phyloP scores from a whole-genome alignment of 2,113 vertebrate species.

The Herpailurus yagouaroundi region DNA sequence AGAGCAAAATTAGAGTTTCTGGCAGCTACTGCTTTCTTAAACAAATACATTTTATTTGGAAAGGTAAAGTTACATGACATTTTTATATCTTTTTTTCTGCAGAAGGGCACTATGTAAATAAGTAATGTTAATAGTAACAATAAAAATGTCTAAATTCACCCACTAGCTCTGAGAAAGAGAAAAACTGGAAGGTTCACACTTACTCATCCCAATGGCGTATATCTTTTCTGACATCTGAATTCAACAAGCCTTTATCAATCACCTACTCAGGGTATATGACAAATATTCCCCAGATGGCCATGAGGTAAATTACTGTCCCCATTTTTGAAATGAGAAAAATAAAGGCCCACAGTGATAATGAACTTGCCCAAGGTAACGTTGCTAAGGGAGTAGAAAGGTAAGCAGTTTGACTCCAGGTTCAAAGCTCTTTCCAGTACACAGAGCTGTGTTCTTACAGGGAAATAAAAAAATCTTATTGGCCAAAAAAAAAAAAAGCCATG shows the following conservation, averaged over 20 bases:
- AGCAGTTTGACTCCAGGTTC: background rate
- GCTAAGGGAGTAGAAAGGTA: background rate
- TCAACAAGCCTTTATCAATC: background rate
- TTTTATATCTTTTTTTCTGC: background rate
- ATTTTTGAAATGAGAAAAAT: constrained; percentile 10
- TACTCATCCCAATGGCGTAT: background rate
- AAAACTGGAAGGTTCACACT: background rate
- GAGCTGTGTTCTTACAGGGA: background rate
- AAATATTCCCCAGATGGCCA: background rate
- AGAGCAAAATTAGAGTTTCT: constrained; percentile 44
- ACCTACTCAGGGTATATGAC: background rate
- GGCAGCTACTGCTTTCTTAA: constrained; percentile 55
- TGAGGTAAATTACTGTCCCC: background rate
- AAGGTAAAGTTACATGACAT: constrained; percentile 30
- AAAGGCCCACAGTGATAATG: background rate
- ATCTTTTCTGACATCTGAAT: background rate
- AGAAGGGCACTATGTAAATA: constrained; percentile 22
- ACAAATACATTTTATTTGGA: constrained; percentile 59
- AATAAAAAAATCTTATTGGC: background rate
- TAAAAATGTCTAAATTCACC: constrained; percentile 9
- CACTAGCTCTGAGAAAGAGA: constrained; percentile 1
- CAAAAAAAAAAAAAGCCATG: background rate
- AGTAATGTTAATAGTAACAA: constrained; percentile 29
- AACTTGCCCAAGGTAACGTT: background rate
- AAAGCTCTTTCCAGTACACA: background rate